Evolutionary conservation across 2,113 vertebrate genomes (phyloP).

Genomic region (Sander lucioperca): DNA sequence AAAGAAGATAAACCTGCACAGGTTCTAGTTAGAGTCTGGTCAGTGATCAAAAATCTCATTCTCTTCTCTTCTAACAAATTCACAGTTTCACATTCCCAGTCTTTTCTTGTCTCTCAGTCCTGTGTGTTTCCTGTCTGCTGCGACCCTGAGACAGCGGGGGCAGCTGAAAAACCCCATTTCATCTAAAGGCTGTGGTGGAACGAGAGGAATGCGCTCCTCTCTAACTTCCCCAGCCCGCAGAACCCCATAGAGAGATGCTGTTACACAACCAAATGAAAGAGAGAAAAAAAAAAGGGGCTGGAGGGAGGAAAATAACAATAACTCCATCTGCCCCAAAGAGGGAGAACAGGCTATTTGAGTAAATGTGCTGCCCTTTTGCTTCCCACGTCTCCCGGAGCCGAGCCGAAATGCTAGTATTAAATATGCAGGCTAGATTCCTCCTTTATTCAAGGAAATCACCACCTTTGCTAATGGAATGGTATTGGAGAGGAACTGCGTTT

Average conservation of each 20-base stretch:
- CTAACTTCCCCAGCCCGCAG: conserved; percentile 52
- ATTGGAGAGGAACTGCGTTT: conserved; percentile 63
- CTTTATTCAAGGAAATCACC: conserved; percentile 76
- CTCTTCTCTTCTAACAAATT: neutral
- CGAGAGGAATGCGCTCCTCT: conserved; percentile 70
- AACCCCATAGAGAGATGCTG: conserved; percentile 55
- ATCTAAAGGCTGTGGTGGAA: conserved; percentile 59
- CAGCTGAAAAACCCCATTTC: conserved; percentile 43
- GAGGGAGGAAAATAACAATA: conserved; percentile 63
- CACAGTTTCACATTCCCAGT: conserved; percentile 6
- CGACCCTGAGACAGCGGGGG: conserved; percentile 45
- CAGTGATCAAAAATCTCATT: conserved; percentile 19
- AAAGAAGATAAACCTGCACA: neutral
- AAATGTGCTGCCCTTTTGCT: conserved; percentile 64
- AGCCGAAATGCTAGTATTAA: conserved; percentile 66
- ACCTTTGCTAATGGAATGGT: conserved; percentile 74
- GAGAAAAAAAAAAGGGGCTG: conserved; percentile 9
- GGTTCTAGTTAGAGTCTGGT: neutral
- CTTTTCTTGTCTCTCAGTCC: conserved; percentile 46
- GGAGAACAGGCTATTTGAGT: conserved; percentile 56
- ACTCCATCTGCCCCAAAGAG: conserved; percentile 60
- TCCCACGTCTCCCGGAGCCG: conserved; percentile 38
- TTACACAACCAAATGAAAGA: conserved; percentile 67
- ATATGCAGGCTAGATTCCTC: conserved; percentile 62
- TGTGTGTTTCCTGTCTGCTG: conserved; percentile 43